Evolutionary conservation across 1,140 invertebrate genomes (phyloP).

Genomic region (Drosophila parabipectinata): DNA sequence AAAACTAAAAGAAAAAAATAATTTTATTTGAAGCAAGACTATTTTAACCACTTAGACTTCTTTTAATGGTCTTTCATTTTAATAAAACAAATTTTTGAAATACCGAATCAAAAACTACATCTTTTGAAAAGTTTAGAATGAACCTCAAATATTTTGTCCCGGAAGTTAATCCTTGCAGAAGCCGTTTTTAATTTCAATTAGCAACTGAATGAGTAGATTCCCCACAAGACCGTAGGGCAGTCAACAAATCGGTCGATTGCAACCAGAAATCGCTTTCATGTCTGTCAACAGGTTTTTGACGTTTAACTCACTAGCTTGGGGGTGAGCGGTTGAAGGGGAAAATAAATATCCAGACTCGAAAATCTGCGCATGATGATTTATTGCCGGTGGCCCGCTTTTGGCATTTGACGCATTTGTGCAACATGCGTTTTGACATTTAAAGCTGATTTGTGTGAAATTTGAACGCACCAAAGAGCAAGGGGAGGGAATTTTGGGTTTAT

Average conservation of each 20-base stretch:
- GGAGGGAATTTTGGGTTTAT: slow-evolving; percentile 2
- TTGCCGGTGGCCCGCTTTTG: slow-evolving; percentile 68
- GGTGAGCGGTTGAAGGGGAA: slow-evolving; percentile 1
- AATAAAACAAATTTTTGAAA: no score
- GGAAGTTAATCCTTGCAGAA: neutral
- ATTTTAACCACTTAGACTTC: no score
- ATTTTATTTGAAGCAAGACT: no score
- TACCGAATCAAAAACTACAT: no score
- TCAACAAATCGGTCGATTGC: slow-evolving; percentile 23
- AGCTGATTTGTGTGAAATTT: slow-evolving; percentile 81
- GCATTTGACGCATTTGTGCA: slow-evolving; percentile 82
- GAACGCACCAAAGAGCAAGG: slow-evolving; percentile 20
- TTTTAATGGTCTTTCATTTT: no score
- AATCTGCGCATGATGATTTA: slow-evolving; percentile 69
- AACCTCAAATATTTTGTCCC: no score
- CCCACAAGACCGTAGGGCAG: slow-evolving; percentile 25
- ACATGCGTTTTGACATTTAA: slow-evolving; percentile 82
- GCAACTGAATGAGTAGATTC: neutral
- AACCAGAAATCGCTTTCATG: slow-evolving; percentile 53
- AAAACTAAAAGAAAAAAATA: no score
- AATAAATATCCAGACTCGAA: slow-evolving; percentile 38
- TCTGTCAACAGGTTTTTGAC: slow-evolving; percentile 60
- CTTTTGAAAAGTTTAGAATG: no score
- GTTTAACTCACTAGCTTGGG: slow-evolving; percentile 11
- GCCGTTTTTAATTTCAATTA: no score